These are phyloP conservation scores for Agapornis canus DNA, from an alignment of 2,797 vertebrate genomes.

Conservation along the genomic window DNA sequence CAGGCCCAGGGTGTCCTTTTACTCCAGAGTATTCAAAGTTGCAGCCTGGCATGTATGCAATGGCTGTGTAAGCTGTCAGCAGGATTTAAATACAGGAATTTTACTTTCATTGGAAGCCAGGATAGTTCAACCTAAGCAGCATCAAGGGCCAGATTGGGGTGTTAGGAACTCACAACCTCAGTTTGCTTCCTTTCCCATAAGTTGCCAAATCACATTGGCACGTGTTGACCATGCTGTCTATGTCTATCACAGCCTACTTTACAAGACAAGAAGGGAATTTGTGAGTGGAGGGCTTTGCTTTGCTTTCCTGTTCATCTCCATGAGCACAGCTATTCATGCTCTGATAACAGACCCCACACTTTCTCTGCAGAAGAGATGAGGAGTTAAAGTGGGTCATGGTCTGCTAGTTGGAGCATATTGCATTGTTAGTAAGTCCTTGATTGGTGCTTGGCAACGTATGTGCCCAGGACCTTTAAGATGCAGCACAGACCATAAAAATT, in stretches of 20 bases:
- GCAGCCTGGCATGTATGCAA: not conserved
- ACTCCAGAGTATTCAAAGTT: not conserved
- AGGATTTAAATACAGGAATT: not conserved
- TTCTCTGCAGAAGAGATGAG: not conserved
- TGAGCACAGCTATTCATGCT: not conserved
- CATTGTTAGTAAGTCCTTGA: not conserved
- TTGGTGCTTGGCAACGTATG: not conserved
- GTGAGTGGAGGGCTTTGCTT: not conserved
- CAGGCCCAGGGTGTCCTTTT: not conserved
- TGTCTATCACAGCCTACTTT: not conserved
- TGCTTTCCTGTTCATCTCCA: not conserved
- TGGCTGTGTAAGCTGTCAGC: not conserved
- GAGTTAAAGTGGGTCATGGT: not conserved
- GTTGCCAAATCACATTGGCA: not conserved
- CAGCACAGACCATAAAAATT: not conserved
- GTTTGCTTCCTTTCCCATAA: not conserved
- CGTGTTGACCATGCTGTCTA: not conserved
- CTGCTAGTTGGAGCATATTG: not conserved
- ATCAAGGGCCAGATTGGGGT: not conserved
- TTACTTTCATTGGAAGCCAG: not conserved
- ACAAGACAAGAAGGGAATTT: not conserved
- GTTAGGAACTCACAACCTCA: not conserved
- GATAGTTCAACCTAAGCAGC: not conserved
- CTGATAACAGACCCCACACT: not conserved
- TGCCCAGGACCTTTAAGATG: not conserved